Evolutionary conservation across 2,797 vertebrate species (phyloP), one percentile per base, ranked within the genome.

Genomic region (Megalops cyprinoides): DNA sequence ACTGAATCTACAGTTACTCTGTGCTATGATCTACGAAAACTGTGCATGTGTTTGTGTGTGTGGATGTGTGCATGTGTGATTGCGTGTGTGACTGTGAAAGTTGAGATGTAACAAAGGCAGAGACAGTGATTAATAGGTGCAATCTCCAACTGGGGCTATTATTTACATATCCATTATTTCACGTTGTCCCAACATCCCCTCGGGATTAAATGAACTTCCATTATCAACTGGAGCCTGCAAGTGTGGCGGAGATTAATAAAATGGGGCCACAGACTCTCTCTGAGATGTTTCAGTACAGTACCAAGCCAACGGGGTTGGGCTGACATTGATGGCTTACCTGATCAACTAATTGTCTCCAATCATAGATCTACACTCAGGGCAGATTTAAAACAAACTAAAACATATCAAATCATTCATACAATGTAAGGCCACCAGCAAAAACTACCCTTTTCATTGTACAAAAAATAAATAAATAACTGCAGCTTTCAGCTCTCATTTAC

Each of bases 91-190:
- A 12, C 8, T 71, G 67, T 42, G 67, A 42, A 7, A 20, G 67
- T 71, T 1, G 67, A 51, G 74, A 25, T 51, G 48, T 31, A 75
- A 34, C 49, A 34, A 18, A 75, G 12, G 49, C 48, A 75, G n/a
- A 51, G 51, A 56, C 76, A 58, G 34, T 77, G 76, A 77, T 55
- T 77, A 77, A 77, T 77, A 77, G 34, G 76, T 58, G 76, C 67
- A 15, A 58, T 74, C 85, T 86, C 65, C 39, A 39, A 49, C 51
- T 18, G 65, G 81, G 53, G 75, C 84, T 87, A 82, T 87, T 87
- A 89, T 89, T 89, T 89, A 86, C 88, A 85, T 85, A 85, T 80
- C 79, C 80, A 55, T 62, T 79, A 84, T 84, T 84, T 76, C 42
- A 80, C 73, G 82, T 81, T 78, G 79, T 87, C 81, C 76, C 49